Percentiles rank a stretch among this genome's conserved stretches.
Evolutionary conservation across 2,888 invertebrate species (phyloP).

Genomic region (Aspidapion aeneum): DNA sequence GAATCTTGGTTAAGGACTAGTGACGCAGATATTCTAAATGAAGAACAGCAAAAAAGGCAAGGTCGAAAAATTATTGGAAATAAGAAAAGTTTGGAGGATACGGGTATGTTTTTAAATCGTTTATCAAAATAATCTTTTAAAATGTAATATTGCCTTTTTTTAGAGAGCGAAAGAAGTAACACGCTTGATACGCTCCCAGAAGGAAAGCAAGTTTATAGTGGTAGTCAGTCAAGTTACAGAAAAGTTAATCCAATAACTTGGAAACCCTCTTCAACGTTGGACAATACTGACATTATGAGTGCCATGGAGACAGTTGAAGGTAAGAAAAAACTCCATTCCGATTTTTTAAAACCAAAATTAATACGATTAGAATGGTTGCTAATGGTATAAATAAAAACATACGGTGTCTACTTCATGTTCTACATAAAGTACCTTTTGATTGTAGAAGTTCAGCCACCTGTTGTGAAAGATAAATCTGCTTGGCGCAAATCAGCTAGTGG

Average conservation of each 20-base stretch:
- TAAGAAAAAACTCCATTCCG: constrained; percentile 39
- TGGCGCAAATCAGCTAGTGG: constrained; percentile 71
- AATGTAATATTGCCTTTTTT: constrained; percentile 4
- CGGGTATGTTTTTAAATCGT: neutral
- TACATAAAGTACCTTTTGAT: no score
- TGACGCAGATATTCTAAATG: constrained; percentile 73
- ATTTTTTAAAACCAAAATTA: no score
- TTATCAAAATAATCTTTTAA: neutral
- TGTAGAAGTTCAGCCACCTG: constrained; percentile 67
- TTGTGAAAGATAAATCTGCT: constrained; percentile 69
- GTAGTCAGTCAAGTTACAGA: constrained; percentile 52
- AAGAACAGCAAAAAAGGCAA: constrained; percentile 63
- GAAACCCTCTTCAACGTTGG: constrained; percentile 74
- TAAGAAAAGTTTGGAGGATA: neutral
- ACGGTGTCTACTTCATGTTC: no score
- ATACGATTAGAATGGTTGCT: no score
- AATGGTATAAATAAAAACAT: no score
- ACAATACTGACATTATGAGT: constrained; percentile 78
- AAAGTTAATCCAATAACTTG: constrained; percentile 68
- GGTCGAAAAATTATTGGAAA: constrained; percentile 64
- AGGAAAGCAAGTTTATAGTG: constrained; percentile 56
- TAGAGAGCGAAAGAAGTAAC: constrained; percentile 76
- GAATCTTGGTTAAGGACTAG: constrained; percentile 89
- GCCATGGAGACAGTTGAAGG: constrained; percentile 87
- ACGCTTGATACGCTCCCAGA: constrained; percentile 74